Percentiles rank a stretch among this genome's conserved stretches.
phyloP scores from a whole-genome alignment of 2,797 vertebrate species.

The Eospalax fontanierii region DNA sequence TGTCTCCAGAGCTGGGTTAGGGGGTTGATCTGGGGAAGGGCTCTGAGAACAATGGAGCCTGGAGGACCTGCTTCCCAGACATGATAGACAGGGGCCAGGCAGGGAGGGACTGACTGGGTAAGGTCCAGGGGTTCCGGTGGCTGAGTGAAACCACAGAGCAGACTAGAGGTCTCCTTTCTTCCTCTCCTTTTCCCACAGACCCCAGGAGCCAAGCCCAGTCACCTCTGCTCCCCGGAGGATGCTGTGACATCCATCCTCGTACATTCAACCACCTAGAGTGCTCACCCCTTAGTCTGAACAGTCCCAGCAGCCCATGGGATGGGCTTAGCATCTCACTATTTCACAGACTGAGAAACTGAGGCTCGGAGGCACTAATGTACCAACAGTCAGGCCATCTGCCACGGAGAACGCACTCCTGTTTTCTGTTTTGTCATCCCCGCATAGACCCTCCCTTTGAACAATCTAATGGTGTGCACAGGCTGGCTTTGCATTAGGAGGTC shows the following conservation, averaged over 20 bases:
- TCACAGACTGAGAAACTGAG: neutral
- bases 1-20: conserved; percentile 27
- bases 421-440: neutral
- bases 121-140: neutral
- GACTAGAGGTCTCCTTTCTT: neutral
- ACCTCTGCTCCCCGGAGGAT: neutral
- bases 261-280: neutral
- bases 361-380: neutral
- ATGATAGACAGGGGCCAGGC: neutral
- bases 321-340: no score
- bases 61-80: neutral
- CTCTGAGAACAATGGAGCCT: conserved; percentile 18
- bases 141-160: neutral
- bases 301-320: neutral
- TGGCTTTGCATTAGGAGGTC: neutral
- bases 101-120: neutral
- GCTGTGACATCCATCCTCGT: neutral
- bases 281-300: neutral
- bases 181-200: neutral
- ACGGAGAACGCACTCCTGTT: fast-evolving
- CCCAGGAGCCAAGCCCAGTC: neutral
- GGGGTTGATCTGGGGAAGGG: neutral
- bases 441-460: neutral
- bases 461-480: neutral
- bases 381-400: neutral